Evolutionary conservation across 2,888 invertebrate species (phyloP).

Genomic region (Julus scanicus): DNA sequence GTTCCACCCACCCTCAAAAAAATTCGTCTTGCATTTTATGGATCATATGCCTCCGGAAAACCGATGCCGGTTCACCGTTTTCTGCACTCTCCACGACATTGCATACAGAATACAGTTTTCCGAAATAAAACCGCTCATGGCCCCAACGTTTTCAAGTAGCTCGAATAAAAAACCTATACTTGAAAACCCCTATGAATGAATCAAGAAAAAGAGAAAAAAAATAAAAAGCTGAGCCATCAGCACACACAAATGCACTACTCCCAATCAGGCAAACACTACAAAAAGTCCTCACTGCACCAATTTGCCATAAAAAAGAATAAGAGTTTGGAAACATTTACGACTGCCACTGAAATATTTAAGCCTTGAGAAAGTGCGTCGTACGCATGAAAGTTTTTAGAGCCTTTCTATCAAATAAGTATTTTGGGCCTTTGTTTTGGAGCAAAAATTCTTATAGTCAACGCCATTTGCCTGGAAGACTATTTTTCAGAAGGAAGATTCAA

Average conservation of each 20-base stretch:
- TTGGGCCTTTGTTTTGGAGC: background rate
- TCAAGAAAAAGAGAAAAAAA: background rate
- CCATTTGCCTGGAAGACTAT: background rate
- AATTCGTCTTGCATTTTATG: conserved; percentile 36
- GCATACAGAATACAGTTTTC: conserved; percentile 21
- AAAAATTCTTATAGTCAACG: background rate
- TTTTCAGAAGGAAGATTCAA: conserved; percentile 1
- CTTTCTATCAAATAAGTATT: conserved; percentile 42
- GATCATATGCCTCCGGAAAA: conserved; percentile 24
- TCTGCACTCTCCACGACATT: background rate
- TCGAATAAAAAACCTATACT: conserved; percentile 28
- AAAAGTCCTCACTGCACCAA: conserved; percentile 34
- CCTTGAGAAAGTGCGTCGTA: conserved; percentile 35
- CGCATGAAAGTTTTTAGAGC: conserved; percentile 30
- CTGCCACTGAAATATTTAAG: conserved; percentile 39
- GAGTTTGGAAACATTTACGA: conserved; percentile 36
- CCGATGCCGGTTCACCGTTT: background rate
- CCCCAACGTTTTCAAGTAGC: conserved; percentile 13
- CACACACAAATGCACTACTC: conserved; percentile 39
- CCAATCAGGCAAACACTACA: conserved; percentile 42
- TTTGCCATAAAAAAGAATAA: conserved; percentile 42
- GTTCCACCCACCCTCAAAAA: background rate
- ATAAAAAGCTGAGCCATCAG: conserved; percentile 39
- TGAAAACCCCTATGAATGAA: conserved; percentile 28
- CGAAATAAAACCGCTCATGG: conserved; percentile 42